Percentiles rank a stretch among this genome's conserved stretches.
phyloP scores from a whole-genome alignment of 2,888 invertebrate species.

The Hypena proboscidalis region DNA sequence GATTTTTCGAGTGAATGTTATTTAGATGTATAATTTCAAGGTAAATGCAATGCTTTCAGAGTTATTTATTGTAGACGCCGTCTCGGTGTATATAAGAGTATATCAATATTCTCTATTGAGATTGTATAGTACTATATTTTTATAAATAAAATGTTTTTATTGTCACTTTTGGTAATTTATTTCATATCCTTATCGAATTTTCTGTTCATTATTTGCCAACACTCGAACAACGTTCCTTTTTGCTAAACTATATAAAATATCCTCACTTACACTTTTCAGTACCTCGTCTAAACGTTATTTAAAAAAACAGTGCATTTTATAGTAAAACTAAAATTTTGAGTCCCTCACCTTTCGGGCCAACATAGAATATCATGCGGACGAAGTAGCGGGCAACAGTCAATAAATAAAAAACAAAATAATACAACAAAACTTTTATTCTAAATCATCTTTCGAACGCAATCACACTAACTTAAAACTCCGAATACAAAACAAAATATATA shows the following conservation, averaged over 20 bases:
- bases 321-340: too few species aligned
- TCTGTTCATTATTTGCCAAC: too few species aligned
- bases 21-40: slow-evolving; percentile 41
- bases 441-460: slow-evolving; percentile 35
- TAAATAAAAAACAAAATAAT: slow-evolving; percentile 20
- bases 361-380: too few species aligned
- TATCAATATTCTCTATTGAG: slow-evolving; percentile 74
- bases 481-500: slow-evolving; percentile 37
- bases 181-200: too few species aligned
- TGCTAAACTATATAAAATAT: too few species aligned
- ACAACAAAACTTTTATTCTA: slow-evolving; percentile 50
- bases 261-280: too few species aligned
- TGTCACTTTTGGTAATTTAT: too few species aligned
- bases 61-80: slow-evolving; percentile 58
- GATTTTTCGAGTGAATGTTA: slow-evolving; percentile 41
- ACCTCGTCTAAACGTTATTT: too few species aligned
- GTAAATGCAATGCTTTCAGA: slow-evolving; percentile 57
- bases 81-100: slow-evolving; percentile 60
- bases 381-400: not conserved
- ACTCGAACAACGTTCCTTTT: too few species aligned
- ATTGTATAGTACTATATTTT: slow-evolving; percentile 72
- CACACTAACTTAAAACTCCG: slow-evolving; percentile 37
- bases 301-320: too few species aligned
- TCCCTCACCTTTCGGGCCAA: too few species aligned
- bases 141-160: slow-evolving; percentile 68